phyloP scores from a whole-genome alignment of 2,797 vertebrate genomes.

The Anas flavirostris region DNA sequence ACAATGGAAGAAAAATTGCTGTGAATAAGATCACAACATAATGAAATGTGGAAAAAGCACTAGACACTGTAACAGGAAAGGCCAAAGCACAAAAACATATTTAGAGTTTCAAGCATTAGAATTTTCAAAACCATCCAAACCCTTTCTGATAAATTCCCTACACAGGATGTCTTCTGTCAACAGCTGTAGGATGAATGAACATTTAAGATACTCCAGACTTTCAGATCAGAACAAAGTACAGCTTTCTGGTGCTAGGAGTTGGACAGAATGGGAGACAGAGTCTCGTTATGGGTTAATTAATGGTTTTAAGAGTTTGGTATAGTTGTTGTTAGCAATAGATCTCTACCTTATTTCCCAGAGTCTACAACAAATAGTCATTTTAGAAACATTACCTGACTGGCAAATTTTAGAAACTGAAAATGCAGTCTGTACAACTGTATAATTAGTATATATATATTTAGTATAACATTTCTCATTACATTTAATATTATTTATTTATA shows the following conservation, averaged over 20 bases:
- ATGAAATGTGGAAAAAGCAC: background rate
- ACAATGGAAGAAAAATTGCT: background rate
- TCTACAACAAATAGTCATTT: background rate
- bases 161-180: background rate
- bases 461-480: background rate
- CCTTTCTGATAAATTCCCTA: background rate
- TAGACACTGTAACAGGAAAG: background rate
- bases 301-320: background rate
- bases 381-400: background rate
- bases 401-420: background rate
- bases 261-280: background rate
- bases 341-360: background rate
- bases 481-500: background rate
- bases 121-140: background rate
- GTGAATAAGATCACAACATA: background rate
- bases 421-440: background rate
- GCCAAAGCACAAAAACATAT: background rate
- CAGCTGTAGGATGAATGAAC: background rate
- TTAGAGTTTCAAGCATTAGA: background rate
- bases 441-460: background rate
- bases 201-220: background rate
- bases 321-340: background rate
- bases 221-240: background rate
- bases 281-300: background rate
- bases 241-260: background rate